Evolutionary conservation across 2,888 invertebrate species (phyloP).

Genomic region (Operophtera brumata): DNA sequence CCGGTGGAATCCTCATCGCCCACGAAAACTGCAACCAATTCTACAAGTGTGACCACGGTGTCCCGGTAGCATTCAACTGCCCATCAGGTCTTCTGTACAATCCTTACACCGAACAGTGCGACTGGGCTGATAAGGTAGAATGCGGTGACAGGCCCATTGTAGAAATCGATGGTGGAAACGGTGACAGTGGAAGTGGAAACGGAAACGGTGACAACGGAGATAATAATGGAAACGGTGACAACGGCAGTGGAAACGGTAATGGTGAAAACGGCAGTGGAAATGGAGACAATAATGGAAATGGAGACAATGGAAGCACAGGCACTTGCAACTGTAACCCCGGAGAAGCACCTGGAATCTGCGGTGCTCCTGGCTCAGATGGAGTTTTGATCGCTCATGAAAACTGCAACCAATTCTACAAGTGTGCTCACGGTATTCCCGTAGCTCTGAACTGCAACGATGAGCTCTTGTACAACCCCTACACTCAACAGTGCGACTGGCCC

Average conservation of each 20-base stretch:
- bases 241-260: conserved; percentile 13
- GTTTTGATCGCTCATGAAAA: conserved; percentile 46
- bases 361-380: conserved; percentile 38
- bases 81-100: conserved; percentile 38
- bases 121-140: conserved; percentile 44
- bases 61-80: conserved; percentile 36
- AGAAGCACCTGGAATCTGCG: conserved; percentile 43
- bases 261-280: neutral
- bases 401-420: conserved; percentile 48
- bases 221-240: conserved; percentile 13
- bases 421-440: conserved; percentile 38
- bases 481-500: conserved; percentile 46
- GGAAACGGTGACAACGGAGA: conserved; percentile 6
- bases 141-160: conserved; percentile 37
- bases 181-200: neutral
- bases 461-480: conserved; percentile 40
- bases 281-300: conserved; percentile 2
- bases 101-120: conserved; percentile 35
- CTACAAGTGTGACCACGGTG: conserved; percentile 41
- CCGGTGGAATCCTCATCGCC: conserved; percentile 38
- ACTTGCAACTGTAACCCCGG: conserved; percentile 35
- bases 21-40: conserved; percentile 46
- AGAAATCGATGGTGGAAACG: conserved; percentile 18
- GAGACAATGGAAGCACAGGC: conserved; percentile 17
- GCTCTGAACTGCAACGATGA: conserved; percentile 29